Evolutionary conservation across 2,113 vertebrate species (phyloP).

Genomic region (Perca schrenkii): DNA sequence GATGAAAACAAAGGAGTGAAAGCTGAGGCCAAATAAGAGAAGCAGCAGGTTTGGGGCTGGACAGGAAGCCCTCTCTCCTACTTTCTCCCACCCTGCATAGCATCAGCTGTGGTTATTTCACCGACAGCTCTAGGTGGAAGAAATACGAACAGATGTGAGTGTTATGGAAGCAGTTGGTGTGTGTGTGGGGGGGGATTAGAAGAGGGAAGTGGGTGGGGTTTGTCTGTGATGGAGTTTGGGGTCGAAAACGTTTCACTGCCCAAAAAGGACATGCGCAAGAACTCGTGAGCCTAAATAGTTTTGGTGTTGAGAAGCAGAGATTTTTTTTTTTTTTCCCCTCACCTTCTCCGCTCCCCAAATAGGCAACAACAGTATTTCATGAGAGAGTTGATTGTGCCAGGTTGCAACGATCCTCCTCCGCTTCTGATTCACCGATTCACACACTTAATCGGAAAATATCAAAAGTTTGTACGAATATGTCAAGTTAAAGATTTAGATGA

Average conservation of each 20-base stretch:
- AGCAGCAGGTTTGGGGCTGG: constrained; percentile 27
- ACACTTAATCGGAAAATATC: not conserved
- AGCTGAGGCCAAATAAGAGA: constrained; percentile 22
- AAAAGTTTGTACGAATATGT: not conserved
- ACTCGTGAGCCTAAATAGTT: constrained; percentile 65
- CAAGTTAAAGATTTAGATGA: not conserved
- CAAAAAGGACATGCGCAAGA: constrained; percentile 82
- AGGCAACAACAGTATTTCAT: constrained; percentile 50
- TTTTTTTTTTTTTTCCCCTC: not conserved
- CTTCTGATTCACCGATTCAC: constrained; percentile 36
- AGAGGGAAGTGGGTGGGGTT: constrained; percentile 27
- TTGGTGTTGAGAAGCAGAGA: constrained; percentile 54
- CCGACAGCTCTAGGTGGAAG: constrained; percentile 62
- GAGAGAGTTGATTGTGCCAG: constrained; percentile 32
- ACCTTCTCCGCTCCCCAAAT: constrained; percentile 43
- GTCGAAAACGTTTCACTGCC: constrained; percentile 76
- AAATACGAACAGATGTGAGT: constrained; percentile 76
- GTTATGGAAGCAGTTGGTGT: constrained; percentile 51
- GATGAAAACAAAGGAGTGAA: constrained; percentile 44
- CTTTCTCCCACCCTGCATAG: constrained; percentile 64
- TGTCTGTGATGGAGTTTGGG: constrained; percentile 46
- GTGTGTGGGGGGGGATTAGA: not conserved
- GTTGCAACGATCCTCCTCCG: constrained; percentile 17
- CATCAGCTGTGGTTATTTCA: constrained; percentile 71
- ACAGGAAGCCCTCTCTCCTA: constrained; percentile 66